Base-by-base conservation (phyloP, 2,113 vertebrate species). In the Aegithalos caudatus region DNA sequence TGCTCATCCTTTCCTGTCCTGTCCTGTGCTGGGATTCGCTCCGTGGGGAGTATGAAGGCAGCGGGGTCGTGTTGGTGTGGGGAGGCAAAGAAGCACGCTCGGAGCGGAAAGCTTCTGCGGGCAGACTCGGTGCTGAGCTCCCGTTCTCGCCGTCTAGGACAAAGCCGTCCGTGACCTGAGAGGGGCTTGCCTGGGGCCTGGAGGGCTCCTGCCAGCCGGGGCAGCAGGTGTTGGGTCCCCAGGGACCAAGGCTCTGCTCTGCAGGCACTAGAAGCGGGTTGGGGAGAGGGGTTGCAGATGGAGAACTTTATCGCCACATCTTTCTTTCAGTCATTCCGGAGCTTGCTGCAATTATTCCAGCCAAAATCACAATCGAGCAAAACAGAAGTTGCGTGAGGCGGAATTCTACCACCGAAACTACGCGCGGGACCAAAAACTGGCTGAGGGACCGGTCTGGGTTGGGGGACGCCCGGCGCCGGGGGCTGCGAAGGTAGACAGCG, bases 61-160 rank as follows among this genome's bases (percentile, higher is more conserved):
- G 69, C 5, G 0, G 22, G 25, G 15, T 78, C 3, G 0, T 12
- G 42, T 44, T 29, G 17, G 27, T 7, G 9, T 47, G 61, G 25
- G 13, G 51, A 58, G 8, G 38, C 5, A 8, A 14, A 48, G 15
- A 24, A 65, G 72, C 76, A 8, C 6, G 25, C 51, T 56, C 18
- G 31, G 54, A 42, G 31, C 3, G 1, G 15, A 11, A 12, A 28
- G 38, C 51, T 62, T 47, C 47, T 9, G 5, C 24, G 1, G 31
- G 28, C 37, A 56, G 23, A 16, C 15, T 31, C 3, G 7, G 21
- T 38, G 70, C 9, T 1, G 35, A 67, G 23, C 21, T 45, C 31
- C 16, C 7, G 7, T 27, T 29, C 24, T 44, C 7, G 35, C 35
- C 8, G 3, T 15, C 14, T 35, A 4, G 15, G 35, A 40, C 20